These are phyloP conservation scores for Emydoidea blandingii DNA, from an alignment of 2,797 vertebrate genomes.

Conservation along the genomic window DNA sequence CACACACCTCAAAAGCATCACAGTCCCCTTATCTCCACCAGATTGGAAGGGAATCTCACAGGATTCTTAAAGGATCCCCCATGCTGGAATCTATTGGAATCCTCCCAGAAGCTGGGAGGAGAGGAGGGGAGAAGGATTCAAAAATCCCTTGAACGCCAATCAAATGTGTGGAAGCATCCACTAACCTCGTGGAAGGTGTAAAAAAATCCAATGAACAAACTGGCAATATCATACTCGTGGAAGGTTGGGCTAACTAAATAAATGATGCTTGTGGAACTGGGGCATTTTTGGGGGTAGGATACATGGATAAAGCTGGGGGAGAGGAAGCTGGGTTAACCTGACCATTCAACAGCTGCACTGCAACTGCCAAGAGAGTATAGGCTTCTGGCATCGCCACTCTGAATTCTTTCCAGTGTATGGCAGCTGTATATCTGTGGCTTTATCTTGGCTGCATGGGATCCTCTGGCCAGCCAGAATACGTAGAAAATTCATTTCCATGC, in stretches of 20 bases:
- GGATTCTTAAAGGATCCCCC: neutral
- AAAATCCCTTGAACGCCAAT: neutral
- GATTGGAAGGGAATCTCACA: neutral
- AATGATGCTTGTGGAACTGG: neutral
- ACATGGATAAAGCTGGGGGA: neutral
- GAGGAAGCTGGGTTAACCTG: neutral
- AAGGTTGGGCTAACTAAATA: neutral
- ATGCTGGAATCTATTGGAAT: neutral
- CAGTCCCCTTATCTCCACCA: neutral
- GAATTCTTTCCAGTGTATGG: slow-evolving; percentile 57
- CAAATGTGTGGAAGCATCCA: neutral
- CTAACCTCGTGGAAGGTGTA: neutral
- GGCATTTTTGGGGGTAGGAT: neutral
- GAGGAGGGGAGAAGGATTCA: neutral
- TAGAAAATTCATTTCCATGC: slow-evolving; percentile 64
- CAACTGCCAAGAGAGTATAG: slow-evolving; percentile 55
- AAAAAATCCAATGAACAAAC: neutral
- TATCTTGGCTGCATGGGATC: slow-evolving; percentile 59
- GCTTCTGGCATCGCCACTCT: slow-evolving; percentile 39
- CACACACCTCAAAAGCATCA: neutral
- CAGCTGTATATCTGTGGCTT: slow-evolving; percentile 35
- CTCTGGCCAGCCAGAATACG: slow-evolving; percentile 47
- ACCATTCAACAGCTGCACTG: slow-evolving; percentile 55
- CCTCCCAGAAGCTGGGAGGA: neutral
- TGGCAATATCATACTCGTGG: neutral